Evolutionary conservation across 2,113 vertebrate genomes (phyloP), one percentile per base, ranked within the genome.

Genomic region (Probosciger aterrimus): DNA sequence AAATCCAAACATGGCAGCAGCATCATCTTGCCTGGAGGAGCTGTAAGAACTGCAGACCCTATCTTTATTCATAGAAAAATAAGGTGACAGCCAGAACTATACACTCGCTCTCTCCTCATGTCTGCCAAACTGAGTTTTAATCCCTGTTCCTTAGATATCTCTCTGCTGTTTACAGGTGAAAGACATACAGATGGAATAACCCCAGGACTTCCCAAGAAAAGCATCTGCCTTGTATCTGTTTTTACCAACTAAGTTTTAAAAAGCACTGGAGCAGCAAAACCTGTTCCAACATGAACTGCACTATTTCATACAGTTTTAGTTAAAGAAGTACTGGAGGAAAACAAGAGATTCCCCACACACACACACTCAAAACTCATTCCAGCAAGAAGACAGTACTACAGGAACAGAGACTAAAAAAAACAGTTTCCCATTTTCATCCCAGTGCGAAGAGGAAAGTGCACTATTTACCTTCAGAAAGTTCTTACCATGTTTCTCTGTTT

Each of bases 401-500:
- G 47, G 20, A n/a, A 71, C 37, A 75, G 67, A 68, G 30, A 68
- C 50, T 43, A 24, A 80, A 71, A 52, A 52, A 57, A 39, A 0
- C 22, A 73, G 23, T 18, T 62, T 30, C 35, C 30, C 30, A 31
- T 62, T 74, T 86, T 55, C 59, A 74, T 2, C 33, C 49, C 27
- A 25, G 15, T 7, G 10, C 76, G 82, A 90, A n/a, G 65, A 73
- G 43, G 46, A 78, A 78, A 44, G 33, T 22, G 67, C 3, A 1
- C 10, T 41, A 14, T 30, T 27, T 57, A 20, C 79, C 39, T 52
- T 74, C 53, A 79, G 6, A 3, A 63, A 73, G 50, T 52, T 75
- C 98, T 97, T 98, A 99, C 99, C 99, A 99, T 76, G 99, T 99
- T 98, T 99, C 99, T 98, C 99, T 99, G 98, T 99, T 99, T 98